These are phyloP conservation scores for Pachyseris speciosa DNA, from an alignment of 64 coral and sea anemone species.

Conservation along the genomic window DNA sequence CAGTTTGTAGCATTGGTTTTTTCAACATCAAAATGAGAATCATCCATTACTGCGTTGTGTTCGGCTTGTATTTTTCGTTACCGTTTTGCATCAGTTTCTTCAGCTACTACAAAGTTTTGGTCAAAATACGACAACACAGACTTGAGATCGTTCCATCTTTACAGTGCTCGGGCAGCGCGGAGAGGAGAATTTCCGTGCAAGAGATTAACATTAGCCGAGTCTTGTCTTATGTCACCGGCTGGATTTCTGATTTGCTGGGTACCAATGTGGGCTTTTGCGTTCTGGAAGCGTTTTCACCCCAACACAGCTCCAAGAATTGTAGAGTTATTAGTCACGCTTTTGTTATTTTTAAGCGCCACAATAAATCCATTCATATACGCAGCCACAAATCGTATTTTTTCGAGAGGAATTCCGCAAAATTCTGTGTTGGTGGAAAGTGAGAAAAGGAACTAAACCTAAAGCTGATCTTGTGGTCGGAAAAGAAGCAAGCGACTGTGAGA, in stretches of 20 bases:
- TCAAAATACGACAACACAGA: not conserved
- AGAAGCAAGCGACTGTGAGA: not conserved
- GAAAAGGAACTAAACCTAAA: not conserved
- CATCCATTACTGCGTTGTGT: constrained; percentile 27
- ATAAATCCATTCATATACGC: constrained; percentile 20
- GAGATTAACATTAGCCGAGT: not conserved
- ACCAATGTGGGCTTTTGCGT: not conserved
- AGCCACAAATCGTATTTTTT: not conserved
- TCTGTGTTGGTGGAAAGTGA: constrained; percentile 2
- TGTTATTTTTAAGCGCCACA: constrained; percentile 3
- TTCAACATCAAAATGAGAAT: not conserved
- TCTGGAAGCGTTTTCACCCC: not conserved
- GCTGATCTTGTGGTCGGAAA: not conserved
- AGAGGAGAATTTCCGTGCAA: not conserved
- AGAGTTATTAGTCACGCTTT: not conserved
- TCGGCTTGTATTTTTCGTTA: not conserved
- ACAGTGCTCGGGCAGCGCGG: too few species aligned
- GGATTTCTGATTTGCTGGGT: not conserved
- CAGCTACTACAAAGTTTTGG: constrained; percentile 18
- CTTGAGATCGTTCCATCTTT: not conserved
- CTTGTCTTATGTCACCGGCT: not conserved
- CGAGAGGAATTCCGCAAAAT: not conserved
- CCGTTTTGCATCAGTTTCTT: not conserved
- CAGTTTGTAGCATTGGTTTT: not conserved
- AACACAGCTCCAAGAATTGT: not conserved